A percentile compares a stretch with the other conserved stretches of the same genome.
These are phyloP conservation scores for Parnassius smintheus DNA, from an alignment of 2,888 invertebrate species.

Conservation along the genomic window DNA sequence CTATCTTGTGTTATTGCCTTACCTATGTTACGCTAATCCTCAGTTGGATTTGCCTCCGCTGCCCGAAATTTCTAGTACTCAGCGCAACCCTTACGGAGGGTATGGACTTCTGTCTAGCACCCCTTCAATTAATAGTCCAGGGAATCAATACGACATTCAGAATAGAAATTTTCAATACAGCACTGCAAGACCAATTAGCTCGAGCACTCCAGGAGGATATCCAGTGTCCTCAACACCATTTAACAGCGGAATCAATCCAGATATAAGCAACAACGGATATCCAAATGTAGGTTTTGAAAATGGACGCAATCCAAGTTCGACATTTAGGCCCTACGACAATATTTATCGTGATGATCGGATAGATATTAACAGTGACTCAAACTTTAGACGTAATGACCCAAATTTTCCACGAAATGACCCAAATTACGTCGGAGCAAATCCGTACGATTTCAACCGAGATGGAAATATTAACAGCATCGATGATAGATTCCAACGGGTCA, in stretches of 20 bases:
- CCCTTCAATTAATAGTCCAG: constrained; percentile 61
- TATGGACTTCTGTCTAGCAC: constrained; percentile 66
- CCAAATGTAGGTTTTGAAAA: constrained; percentile 61
- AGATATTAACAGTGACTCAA: constrained; percentile 70
- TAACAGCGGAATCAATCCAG: constrained; percentile 60
- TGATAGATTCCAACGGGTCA: constrained; percentile 66
- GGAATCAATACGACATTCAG: constrained; percentile 60
- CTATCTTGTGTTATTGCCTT: constrained; percentile 41
- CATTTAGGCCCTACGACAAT: constrained; percentile 51
- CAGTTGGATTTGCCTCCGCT: constrained; percentile 82
- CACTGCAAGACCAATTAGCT: constrained; percentile 52
- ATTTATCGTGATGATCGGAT: constrained; percentile 68
- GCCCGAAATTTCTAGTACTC: constrained; percentile 52
- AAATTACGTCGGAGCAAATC: constrained; percentile 66
- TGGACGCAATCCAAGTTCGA: constrained; percentile 56
- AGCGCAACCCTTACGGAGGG: constrained; percentile 56
- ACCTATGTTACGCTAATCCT: constrained; percentile 47
- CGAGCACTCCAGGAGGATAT: constrained; percentile 51
- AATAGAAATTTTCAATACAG: constrained; percentile 62
- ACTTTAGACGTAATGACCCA: constrained; percentile 73
- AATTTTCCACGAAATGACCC: constrained; percentile 75
- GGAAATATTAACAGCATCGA: constrained; percentile 61
- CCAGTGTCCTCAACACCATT: constrained; percentile 65
- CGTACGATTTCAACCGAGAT: constrained; percentile 67
- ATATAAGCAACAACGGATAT: constrained; percentile 72